Conservation (phyloP, 2,888 invertebrate genomes). For the Cheilosia vernalis region DNA sequence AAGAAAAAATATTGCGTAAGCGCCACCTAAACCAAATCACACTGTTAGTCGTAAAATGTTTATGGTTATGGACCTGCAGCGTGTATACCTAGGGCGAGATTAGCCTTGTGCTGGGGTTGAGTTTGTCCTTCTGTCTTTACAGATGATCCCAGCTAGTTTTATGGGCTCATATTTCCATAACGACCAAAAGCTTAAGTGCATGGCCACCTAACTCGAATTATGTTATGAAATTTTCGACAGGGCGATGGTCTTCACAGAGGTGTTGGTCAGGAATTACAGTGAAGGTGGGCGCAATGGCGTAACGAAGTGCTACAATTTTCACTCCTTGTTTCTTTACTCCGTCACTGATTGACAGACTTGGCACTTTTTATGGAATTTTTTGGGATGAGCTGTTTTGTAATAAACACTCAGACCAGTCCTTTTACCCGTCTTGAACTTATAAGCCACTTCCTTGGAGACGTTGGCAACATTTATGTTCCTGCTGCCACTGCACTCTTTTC, state of each 20-base stretch:
- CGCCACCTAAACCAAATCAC: background rate
- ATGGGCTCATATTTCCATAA: constrained; percentile 1
- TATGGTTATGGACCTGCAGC: constrained; percentile 7
- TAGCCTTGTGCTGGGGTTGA: background rate
- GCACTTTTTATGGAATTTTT: no score
- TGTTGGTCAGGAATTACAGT: no score
- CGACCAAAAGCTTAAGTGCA: background rate
- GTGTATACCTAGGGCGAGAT: background rate
- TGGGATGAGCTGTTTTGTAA: no score
- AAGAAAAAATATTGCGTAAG: background rate
- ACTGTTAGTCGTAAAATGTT: constrained; percentile 1
- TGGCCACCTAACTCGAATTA: background rate
- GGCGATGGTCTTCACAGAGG: background rate
- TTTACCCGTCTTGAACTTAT: no score
- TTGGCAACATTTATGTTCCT: no score
- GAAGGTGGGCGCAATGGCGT: no score
- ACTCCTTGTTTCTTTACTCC: no score
- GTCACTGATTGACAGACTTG: no score
- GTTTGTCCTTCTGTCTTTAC: background rate
- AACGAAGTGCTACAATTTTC: no score
- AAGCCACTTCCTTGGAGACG: no score
- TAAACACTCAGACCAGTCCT: no score
- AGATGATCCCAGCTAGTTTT: background rate
- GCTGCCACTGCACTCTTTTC: no score
- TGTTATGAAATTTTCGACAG: background rate